Conservation (phyloP, 2,888 invertebrate genomes). For the Rotaria sp. region DNA sequence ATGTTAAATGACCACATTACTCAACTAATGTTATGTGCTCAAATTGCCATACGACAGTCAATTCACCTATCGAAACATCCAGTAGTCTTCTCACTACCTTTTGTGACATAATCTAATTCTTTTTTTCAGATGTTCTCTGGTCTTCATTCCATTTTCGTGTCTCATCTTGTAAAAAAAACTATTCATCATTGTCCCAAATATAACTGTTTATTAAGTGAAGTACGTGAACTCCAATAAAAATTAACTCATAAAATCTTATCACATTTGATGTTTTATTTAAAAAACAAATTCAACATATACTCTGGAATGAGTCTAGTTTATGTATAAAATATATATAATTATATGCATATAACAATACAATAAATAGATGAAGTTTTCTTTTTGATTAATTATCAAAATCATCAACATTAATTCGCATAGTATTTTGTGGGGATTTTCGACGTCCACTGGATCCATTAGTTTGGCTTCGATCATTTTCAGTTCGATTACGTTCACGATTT, state of each 20-base stretch:
- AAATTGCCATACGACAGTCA: background rate
- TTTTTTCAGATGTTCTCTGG: background rate
- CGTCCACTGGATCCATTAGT: background rate
- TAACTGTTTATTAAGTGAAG: background rate
- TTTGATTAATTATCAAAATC: background rate
- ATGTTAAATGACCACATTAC: background rate
- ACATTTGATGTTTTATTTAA: background rate
- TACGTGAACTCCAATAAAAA: background rate
- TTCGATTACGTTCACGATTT: background rate
- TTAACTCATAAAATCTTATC: background rate
- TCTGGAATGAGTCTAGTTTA: slow-evolving; percentile 12
- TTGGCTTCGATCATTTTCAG: background rate
- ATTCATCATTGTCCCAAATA: background rate
- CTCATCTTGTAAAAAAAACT: background rate
- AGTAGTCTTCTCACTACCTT: background rate
- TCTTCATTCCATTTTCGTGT: background rate
- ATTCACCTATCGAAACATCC: background rate
- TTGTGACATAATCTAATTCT: background rate
- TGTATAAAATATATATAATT: background rate
- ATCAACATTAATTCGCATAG: slow-evolving; percentile 1
- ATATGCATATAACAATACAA: background rate
- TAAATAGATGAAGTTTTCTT: background rate
- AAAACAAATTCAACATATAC: background rate
- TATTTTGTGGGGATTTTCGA: background rate
- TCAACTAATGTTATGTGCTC: background rate